A percentile compares a stretch with the other conserved stretches of the same genome.
Evolutionary conservation across 2,113 vertebrate genomes (phyloP).

Genomic region (Siniperca chuatsi): DNA sequence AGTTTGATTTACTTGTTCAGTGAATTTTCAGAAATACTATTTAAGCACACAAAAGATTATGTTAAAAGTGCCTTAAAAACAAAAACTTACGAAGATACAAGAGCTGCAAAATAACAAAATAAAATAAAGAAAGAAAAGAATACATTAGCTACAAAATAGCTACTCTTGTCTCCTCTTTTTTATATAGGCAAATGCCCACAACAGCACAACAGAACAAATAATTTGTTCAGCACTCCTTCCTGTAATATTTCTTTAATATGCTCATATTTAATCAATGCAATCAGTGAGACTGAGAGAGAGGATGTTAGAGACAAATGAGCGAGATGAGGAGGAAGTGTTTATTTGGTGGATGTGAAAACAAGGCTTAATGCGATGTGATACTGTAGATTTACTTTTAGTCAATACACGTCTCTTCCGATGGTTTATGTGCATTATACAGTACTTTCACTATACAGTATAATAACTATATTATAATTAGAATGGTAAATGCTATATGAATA

Average conservation of each 20-base stretch:
- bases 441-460: constrained; percentile 9
- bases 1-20: too few species aligned
- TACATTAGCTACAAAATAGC: not conserved
- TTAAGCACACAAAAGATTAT: not conserved
- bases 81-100: not conserved
- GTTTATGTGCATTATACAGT: not conserved
- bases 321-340: not conserved
- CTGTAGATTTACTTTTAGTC: constrained; percentile 24
- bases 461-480: constrained; percentile 34
- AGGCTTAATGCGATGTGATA: not conserved
- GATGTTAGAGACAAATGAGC: not conserved
- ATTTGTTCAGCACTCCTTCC: not conserved
- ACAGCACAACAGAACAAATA: not conserved
- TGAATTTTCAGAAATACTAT: not conserved
- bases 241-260: not conserved
- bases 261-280: constrained; percentile 5
- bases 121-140: not conserved
- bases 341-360: not conserved
- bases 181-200: not conserved
- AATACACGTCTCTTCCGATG: constrained; percentile 5
- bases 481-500: not conserved
- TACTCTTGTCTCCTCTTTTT: not conserved
- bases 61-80: not conserved
- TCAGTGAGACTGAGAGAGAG: not conserved
- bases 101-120: not conserved